Evolutionary conservation across 1,140 invertebrate genomes (phyloP), one percentile per base, ranked within the genome.

Genomic region (Drosophila miranda): DNA sequence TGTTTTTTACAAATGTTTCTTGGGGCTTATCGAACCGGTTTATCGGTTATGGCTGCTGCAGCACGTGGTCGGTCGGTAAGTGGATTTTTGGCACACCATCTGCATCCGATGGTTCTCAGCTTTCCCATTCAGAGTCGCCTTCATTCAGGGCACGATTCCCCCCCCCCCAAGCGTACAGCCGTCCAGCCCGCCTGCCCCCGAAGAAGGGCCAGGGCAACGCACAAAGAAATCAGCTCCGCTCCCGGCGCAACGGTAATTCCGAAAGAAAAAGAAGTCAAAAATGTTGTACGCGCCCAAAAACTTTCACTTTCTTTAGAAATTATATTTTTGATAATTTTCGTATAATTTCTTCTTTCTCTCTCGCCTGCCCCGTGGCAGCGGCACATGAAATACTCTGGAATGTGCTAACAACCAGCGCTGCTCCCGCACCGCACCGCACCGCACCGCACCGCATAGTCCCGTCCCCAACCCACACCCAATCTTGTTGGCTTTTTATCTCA

Each of bases 291-390:
- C 49, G 16, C 50, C 66, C 48, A 19, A 42, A 71, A 83, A 83
- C 81, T 86, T 86, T 86, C 81, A 86, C 81, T 86, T 86, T 86
- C 81, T 86, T 87, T 81, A 78, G 77, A 81, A 78, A 86, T 64
- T 87, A 56, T 76, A 61, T 81, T 66, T 59, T 67, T 78, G 64
- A 67, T 74, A 75, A 75, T 54, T 4, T 11, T 38, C 34, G 34
- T 13, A 68, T 68, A 66, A 49, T 64, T 80, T 59, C 57, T 42
- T 57, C 56, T 41, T 49, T 73, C 55, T 38, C 43, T 21, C 45
- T 52, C 13, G 28, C 8, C 23, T 46, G 34, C 34, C 0, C 34
- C 34, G n/a, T 41, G 30, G 53, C 21, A 6, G 19, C 38, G 41
- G 53, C 43, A 55, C 53, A 60, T 60, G 50, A 66, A 83, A 56